Percentiles rank a stretch among this genome's conserved stretches.
Conservation (phyloP, 2,113 vertebrate species). For the Nothobranchius kuhntae region DNA sequence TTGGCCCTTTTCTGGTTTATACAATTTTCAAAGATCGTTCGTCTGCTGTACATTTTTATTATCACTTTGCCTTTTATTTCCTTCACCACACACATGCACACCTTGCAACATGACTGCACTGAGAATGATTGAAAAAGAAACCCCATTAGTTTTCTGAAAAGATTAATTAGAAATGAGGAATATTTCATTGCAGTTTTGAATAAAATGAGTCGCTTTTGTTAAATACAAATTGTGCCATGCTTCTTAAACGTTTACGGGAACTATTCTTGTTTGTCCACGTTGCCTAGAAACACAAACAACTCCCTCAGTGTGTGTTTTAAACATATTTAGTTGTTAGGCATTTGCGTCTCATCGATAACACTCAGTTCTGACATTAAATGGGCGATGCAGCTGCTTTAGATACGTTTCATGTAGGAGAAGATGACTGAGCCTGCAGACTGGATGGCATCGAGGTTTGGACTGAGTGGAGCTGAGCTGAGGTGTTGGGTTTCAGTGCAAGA, state of each 20-base stretch:
- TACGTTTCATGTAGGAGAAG: slow-evolving; percentile 14
- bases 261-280: slow-evolving; percentile 5
- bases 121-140: no score
- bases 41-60: no score
- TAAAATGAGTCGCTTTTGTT: no score
- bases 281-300: slow-evolving; percentile 28
- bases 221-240: no score
- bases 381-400: not conserved
- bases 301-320: not conserved
- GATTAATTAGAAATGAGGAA: no score
- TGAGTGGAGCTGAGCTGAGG: slow-evolving; percentile 49
- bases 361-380: not conserved
- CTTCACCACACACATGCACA: no score
- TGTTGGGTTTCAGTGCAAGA: slow-evolving; percentile 77
- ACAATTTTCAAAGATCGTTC: no score
- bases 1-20: no score
- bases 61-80: no score
- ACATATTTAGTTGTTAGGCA: not conserved
- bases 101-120: no score
- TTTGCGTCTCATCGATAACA: not conserved
- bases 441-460: slow-evolving; percentile 17
- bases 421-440: slow-evolving; percentile 18
- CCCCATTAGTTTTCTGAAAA: no score
- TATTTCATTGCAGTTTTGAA: no score
- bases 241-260: slow-evolving; percentile 19